phyloP scores from a whole-genome alignment of 2,888 invertebrate genomes.

The Synergus japonicus region DNA sequence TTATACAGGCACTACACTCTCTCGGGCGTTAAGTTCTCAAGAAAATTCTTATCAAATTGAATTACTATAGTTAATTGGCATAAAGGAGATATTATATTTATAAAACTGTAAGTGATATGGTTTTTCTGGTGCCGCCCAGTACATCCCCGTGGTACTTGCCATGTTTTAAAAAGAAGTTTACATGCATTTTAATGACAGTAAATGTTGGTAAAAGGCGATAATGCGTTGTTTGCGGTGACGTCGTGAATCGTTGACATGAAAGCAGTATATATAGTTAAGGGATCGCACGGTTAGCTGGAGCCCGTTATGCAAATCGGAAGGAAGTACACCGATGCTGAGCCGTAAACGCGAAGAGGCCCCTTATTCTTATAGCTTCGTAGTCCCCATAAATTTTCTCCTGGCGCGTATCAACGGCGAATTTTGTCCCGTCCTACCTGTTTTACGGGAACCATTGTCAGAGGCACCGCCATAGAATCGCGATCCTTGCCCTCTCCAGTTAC shows the following conservation, averaged over 20 bases:
- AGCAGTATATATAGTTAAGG: conserved; percentile 31
- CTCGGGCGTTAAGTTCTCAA: neutral
- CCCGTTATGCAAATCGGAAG: conserved; percentile 66
- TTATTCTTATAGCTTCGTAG: conserved; percentile 65
- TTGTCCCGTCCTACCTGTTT: conserved; percentile 61
- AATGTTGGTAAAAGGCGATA: conserved; percentile 37
- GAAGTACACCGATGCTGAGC: conserved; percentile 62
- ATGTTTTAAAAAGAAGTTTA: conserved; percentile 32
- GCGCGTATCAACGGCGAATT: conserved; percentile 65
- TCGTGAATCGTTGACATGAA: conserved; percentile 33
- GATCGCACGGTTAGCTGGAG: conserved; percentile 50
- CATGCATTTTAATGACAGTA: conserved; percentile 39
- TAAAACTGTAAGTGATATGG: neutral
- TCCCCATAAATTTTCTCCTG: conserved; percentile 66
- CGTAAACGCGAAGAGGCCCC: conserved; percentile 61
- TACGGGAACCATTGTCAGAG: conserved; percentile 62
- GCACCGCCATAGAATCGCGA: conserved; percentile 47
- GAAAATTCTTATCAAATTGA: neutral
- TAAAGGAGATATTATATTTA: neutral
- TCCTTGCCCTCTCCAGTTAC: conserved; percentile 28
- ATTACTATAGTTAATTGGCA: neutral
- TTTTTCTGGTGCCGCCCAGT: neutral
- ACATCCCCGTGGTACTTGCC: neutral
- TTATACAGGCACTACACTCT: neutral
- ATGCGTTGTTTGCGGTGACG: conserved; percentile 34